phyloP scores from a whole-genome alignment of 2,888 invertebrate species.

The Plebejus anna region DNA sequence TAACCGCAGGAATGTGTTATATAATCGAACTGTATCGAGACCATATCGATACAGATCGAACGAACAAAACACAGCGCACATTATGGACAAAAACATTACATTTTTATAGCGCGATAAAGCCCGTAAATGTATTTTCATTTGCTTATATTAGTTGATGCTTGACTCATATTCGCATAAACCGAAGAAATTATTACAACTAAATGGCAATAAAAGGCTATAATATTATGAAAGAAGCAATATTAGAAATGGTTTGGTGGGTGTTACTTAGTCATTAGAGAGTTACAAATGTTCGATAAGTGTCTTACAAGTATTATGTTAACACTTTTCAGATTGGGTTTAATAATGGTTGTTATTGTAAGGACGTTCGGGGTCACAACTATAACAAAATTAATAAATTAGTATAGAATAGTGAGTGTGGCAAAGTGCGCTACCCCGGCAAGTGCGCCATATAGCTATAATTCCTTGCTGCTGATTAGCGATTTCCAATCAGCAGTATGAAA shows the following conservation, averaged over 20 bases:
- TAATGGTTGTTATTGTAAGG: too few relatives aligned
- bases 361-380: too few relatives aligned
- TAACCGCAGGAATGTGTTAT: slow-evolving; percentile 19
- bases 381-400: too few relatives aligned
- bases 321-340: too few relatives aligned
- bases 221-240: background rate
- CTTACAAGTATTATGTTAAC: too few relatives aligned
- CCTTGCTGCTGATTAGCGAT: too few relatives aligned
- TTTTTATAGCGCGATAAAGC: background rate
- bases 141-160: background rate
- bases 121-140: background rate
- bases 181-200: background rate
- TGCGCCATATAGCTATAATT: too few relatives aligned
- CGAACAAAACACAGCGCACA: background rate
- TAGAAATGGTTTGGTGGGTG: background rate
- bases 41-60: background rate
- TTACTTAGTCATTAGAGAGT: background rate
- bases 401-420: too few relatives aligned
- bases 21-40: slow-evolving; percentile 16
- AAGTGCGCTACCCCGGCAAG: too few relatives aligned
- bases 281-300: too few relatives aligned
- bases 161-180: background rate
- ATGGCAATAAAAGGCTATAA: background rate
- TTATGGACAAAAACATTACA: background rate
- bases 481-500: too few relatives aligned